Conservation (phyloP, 2,113 vertebrate species). For the Proterorhinus semilunaris region DNA sequence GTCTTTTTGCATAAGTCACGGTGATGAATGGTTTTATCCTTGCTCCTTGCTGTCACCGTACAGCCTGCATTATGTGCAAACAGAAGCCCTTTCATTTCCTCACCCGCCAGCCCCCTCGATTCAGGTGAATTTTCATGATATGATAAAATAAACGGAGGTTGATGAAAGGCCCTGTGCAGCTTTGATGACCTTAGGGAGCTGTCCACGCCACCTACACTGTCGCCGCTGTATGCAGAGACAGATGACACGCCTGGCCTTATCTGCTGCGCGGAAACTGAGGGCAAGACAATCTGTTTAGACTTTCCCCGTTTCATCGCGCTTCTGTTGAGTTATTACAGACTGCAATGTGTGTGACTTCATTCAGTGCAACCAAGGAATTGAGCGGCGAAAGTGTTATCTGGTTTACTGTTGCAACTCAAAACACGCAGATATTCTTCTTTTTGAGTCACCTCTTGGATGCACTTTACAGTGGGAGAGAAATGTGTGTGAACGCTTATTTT, state of each 20-base stretch:
- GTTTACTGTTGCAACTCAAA: no score
- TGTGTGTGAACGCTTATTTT: no score
- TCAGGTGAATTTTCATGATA: conserved; percentile 39
- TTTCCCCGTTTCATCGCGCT: background rate
- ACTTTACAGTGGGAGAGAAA: no score
- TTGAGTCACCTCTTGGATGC: no score
- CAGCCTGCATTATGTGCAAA: conserved; percentile 13
- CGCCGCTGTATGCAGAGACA: conserved; percentile 33
- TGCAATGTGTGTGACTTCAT: no score
- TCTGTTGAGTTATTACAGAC: background rate
- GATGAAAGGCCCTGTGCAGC: conserved; percentile 50
- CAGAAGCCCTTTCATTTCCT: background rate
- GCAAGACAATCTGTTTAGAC: background rate
- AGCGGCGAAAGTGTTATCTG: no score
- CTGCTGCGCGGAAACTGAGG: background rate
- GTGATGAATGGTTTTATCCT: conserved; percentile 15
- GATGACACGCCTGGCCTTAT: conserved; percentile 28
- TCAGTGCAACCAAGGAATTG: no score
- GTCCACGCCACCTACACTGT: conserved; percentile 20
- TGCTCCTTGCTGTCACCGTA: conserved; percentile 9
- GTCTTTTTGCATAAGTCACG: conserved; percentile 14
- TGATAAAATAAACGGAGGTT: conserved; percentile 31
- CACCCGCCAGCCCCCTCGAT: background rate
- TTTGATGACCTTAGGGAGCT: conserved; percentile 36
- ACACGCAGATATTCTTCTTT: no score